A percentile compares a stretch with the other conserved stretches of the same genome.
These are phyloP conservation scores for Notolepis coatsorum DNA, from an alignment of 2,797 vertebrate genomes.

Conservation along the genomic window DNA sequence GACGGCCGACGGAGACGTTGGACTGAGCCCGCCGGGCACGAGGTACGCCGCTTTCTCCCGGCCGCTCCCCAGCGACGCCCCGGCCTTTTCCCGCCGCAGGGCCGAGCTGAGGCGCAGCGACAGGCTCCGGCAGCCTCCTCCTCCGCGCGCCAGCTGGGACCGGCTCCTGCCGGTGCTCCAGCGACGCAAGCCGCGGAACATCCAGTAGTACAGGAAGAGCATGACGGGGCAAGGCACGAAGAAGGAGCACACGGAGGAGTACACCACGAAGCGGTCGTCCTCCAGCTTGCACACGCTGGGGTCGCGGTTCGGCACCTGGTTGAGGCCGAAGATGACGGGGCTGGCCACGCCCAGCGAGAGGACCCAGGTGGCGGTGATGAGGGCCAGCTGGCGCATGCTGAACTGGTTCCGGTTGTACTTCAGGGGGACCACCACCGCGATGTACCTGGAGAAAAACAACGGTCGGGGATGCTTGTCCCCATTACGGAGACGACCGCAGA, in stretches of 20 bases:
- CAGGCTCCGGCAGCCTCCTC: conserved; percentile 36
- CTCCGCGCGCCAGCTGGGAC: conserved; percentile 32
- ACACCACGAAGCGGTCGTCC: conserved; percentile 79
- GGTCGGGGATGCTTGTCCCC: too few relatives aligned
- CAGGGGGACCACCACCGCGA: conserved; percentile 79
- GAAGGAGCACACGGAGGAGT: conserved; percentile 83
- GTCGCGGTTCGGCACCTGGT: conserved; percentile 74
- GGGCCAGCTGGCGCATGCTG: conserved; percentile 76
- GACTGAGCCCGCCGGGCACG: conserved; percentile 51
- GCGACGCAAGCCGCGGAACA: conserved; percentile 75
- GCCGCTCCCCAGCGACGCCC: neutral
- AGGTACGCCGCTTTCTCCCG: conserved; percentile 58
- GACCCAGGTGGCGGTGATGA: conserved; percentile 80
- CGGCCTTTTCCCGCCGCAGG: conserved; percentile 47
- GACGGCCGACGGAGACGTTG: conserved; percentile 45
- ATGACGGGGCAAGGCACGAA: conserved; percentile 83
- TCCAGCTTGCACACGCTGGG: conserved; percentile 76
- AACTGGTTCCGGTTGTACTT: conserved; percentile 85
- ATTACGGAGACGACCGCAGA: too few relatives aligned
- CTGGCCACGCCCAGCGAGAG: conserved; percentile 80
- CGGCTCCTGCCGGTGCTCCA: conserved; percentile 73
- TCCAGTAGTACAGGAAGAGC: conserved; percentile 82
- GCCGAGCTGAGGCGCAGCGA: conserved; percentile 59
- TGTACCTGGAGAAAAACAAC: conserved; percentile 66
- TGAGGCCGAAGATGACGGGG: conserved; percentile 81